Evolutionary conservation across 2,113 vertebrate genomes (phyloP).

Genomic region (Tylochromis polylepis): DNA sequence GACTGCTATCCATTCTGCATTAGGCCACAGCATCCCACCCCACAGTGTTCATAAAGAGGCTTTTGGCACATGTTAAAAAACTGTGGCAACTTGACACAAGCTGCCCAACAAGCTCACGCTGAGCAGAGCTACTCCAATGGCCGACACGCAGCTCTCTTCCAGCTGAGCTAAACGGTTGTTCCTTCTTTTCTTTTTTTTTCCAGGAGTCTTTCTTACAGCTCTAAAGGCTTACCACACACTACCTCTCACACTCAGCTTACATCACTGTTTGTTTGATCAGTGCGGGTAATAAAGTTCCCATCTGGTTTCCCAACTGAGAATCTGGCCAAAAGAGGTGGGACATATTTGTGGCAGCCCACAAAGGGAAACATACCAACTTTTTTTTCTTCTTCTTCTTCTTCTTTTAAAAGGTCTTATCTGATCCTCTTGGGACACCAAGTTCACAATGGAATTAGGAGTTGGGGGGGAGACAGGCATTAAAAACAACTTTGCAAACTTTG

Average conservation of each 20-base stretch:
- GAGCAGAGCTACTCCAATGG: neutral
- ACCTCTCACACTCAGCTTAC: conserved; percentile 46
- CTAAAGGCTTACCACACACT: neutral
- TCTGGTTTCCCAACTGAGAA: conserved; percentile 39
- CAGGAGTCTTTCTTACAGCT: conserved; percentile 8
- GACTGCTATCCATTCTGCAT: conserved; percentile 6
- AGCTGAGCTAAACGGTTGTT: conserved; percentile 42
- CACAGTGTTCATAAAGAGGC: neutral
- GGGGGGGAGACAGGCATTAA: fast-evolving
- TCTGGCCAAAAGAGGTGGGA: conserved; percentile 11
- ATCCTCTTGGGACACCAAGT: conserved; percentile 5
- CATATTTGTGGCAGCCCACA: conserved; percentile 34
- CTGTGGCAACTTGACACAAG: neutral
- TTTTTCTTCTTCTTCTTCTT: neutral
- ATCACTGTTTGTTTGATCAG: conserved; percentile 65
- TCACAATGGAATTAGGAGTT: neutral
- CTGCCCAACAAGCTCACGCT: neutral
- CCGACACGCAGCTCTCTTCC: conserved; percentile 9
- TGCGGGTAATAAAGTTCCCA: conserved; percentile 59
- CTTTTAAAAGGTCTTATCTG: neutral
- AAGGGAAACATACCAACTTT: neutral
- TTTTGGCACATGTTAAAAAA: conserved; percentile 22
- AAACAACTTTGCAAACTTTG: neutral
- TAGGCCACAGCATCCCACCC: conserved; percentile 18
- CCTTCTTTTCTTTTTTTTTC: conserved; percentile 6